Evolutionary conservation across 2,797 vertebrate genomes (phyloP), one percentile per base, ranked within the genome.

Genomic region (Cuniculus paca): DNA sequence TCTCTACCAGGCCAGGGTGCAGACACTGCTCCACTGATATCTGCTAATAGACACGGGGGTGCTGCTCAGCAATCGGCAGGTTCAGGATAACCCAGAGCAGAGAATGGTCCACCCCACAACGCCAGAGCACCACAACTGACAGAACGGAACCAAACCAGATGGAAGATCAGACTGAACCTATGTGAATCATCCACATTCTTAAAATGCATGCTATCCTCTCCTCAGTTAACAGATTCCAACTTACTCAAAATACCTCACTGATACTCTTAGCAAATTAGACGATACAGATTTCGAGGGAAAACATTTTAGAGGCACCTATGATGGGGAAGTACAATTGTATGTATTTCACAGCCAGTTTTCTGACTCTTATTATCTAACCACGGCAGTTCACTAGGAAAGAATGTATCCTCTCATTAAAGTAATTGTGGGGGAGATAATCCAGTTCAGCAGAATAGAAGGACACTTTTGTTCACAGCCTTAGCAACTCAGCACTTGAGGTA

Each of bases 21-120:
- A 0, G 31, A 45, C 2, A 17, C 8, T 17, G 6, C 8, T 14
- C 24, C 14, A 7, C 1, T 22, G n/a, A 20, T 6, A 6, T 34
- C 61, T 78, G 5, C 39, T 22, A 20, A 11, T 28, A 11, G 11
- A 52, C 5, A 12, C 12, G 34, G 34, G 24, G 5, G 14, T 13
- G 24, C 36, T 24, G 20, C 17, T 45, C 26, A 68, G 9, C 6
- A 26, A 3, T 48, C 39, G 19, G 1, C 3, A 48, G 28, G 13
- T 48, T 19, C 1, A 65, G 36, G 34, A 26, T 9, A 0, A 17
- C 8, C 54, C 4, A 4, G 0, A 31, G n/a, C 24, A 60, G 31
- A 65, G 48, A 82, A 52, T 4, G 65, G 36, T 17, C 19, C 6
- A 10, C n/a, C 7, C 48, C 26, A 39, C 88, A 88, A 42, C 24